These are phyloP conservation scores for Cybosia mesomella DNA, from an alignment of 2,888 invertebrate species.

Conservation along the genomic window DNA sequence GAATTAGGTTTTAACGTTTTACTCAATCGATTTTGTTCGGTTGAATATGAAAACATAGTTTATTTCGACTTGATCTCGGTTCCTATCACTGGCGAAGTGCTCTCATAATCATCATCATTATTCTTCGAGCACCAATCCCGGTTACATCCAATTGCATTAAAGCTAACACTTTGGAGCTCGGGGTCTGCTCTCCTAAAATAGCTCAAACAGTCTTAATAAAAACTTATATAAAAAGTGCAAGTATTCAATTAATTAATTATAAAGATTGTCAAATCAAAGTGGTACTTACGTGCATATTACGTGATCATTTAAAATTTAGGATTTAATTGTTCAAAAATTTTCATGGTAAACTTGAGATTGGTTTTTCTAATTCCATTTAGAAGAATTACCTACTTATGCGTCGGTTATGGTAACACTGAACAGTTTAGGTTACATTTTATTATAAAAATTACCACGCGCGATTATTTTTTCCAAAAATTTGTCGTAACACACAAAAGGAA, in stretches of 20 bases:
- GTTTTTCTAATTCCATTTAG: background rate
- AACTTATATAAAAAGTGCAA: too few relatives aligned
- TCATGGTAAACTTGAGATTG: conserved; percentile 3
- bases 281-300: conserved; percentile 52
- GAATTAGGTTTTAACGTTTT: too few relatives aligned
- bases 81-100: background rate
- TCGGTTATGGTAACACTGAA: background rate
- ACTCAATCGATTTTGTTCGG: too few relatives aligned
- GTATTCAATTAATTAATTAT: background rate
- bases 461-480: background rate
- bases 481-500: background rate
- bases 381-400: background rate
- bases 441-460: background rate
- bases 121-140: background rate
- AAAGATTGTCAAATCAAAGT: background rate
- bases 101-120: background rate
- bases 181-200: too few relatives aligned
- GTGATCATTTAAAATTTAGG: conserved; percentile 26
- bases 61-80: background rate
- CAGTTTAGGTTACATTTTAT: background rate
- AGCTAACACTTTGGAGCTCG: too few relatives aligned
- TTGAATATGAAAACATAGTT: background rate
- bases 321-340: background rate
- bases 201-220: background rate
- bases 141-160: background rate